Evolutionary conservation across 2,113 vertebrate species (phyloP), one percentile per base, ranked within the genome.

Genomic region (Gobio gobio): DNA sequence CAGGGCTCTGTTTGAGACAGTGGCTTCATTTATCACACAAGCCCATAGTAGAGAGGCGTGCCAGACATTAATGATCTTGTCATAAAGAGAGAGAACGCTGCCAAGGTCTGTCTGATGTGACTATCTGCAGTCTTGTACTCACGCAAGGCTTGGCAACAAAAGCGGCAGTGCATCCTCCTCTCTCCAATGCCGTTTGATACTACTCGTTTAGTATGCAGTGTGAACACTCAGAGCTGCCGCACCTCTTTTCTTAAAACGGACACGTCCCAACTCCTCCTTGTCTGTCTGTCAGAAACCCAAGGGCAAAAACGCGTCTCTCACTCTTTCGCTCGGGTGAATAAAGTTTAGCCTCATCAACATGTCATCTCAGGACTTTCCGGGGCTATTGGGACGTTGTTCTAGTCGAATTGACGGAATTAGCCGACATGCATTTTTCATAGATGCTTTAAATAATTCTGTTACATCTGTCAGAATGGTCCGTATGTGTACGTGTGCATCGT

Each of bases 151-250:
- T 61, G 83, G 47, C 75, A 79, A 68, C 24, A 73, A 33, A 82
- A 82, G 64, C 24, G 7, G 40, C n/a, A 45, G 78, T 40, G 56
- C 77, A 64, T 85, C 68, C 76, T 51, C 45, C 75, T 66, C 63
- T 79, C 73, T 74, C 47, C 78, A 49, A 75, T 76, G 45, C 56
- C 26, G 75, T 75, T 79, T 83, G 84, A 83, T 88, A 4, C 56
- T 66, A 72, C 26, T 47, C 16, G 79, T 83, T 88, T 88, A 83
- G 80, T 86, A 88, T 88, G 64, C 80, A 80, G 80, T 75, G 84
- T 75, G 84, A 86, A 83, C 33, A 20, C 54, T 61, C 59, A 1
- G 61, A 70, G 79, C 51, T 83, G 51, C 79, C 56, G 81, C 84
- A 68, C 84, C 59, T 85, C 74, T 83, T 82, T 78, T 45, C 61